Percentiles rank a stretch among this genome's conserved stretches.
phyloP scores from a whole-genome alignment of 2,113 vertebrate genomes.

The Xiphias gladius region DNA sequence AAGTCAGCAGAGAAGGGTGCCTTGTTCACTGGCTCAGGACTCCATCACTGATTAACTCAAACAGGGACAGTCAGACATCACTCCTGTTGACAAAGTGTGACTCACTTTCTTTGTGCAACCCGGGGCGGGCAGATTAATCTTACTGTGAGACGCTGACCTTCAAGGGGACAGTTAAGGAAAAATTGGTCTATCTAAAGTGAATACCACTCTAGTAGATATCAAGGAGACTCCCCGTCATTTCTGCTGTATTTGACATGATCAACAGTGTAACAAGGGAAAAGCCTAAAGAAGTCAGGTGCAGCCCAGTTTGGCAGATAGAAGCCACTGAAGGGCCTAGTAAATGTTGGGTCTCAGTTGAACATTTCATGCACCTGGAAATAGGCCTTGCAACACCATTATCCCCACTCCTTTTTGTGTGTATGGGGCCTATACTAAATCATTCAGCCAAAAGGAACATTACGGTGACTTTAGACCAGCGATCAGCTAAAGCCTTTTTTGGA shows the following conservation, averaged over 20 bases:
- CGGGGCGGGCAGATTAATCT: constrained; percentile 60
- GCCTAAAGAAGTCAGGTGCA: not conserved
- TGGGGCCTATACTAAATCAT: constrained; percentile 11
- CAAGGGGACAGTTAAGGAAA: constrained; percentile 57
- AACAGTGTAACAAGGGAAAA: not conserved
- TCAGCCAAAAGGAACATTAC: constrained; percentile 14
- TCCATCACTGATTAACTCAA: constrained; percentile 82
- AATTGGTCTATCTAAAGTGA: constrained; percentile 53
- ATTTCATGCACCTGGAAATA: constrained; percentile 24
- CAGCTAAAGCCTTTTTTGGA: constrained; percentile 1
- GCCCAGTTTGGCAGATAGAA: not conserved
- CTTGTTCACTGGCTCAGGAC: constrained; percentile 67
- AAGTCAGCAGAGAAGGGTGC: constrained; percentile 56
- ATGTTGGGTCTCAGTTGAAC: constrained; percentile 15
- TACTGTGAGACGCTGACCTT: constrained; percentile 57
- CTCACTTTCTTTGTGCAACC: constrained; percentile 73
- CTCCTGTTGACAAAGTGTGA: constrained; percentile 79
- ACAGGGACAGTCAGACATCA: constrained; percentile 65
- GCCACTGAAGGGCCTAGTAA: not conserved
- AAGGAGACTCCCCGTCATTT: constrained; percentile 18
- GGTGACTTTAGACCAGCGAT: not conserved
- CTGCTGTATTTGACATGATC: constrained; percentile 7
- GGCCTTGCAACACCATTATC: constrained; percentile 17
- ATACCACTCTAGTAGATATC: constrained; percentile 26
- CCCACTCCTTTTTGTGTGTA: not conserved